Percentiles rank a stretch among this genome's conserved stretches.
phyloP scores from a whole-genome alignment of 2,888 invertebrate species.

The Fabriciana adippe region DNA sequence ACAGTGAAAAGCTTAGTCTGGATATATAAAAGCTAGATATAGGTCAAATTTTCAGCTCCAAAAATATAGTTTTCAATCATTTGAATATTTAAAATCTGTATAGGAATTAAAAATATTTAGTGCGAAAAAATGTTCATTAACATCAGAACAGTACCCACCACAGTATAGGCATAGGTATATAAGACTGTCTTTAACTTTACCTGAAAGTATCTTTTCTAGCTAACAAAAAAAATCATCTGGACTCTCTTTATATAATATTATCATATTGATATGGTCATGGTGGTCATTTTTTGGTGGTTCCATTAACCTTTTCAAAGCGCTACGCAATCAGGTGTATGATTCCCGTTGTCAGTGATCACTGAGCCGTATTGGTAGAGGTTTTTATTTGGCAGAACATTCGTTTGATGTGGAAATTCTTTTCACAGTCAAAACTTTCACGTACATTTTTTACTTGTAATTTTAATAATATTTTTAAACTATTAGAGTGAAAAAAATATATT shows the following conservation, averaged over 20 bases:
- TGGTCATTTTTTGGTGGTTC: background rate
- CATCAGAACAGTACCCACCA: too few species aligned
- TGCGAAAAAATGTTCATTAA: too few species aligned
- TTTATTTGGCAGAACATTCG: background rate
- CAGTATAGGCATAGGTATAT: too few species aligned
- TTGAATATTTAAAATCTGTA: background rate
- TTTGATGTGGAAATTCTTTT: background rate
- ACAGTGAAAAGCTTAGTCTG: conserved; percentile 19
- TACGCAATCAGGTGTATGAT: background rate
- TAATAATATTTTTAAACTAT: too few species aligned
- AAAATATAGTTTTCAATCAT: conserved; percentile 1
- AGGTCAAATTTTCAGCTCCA: conserved; percentile 12
- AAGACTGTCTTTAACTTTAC: too few species aligned
- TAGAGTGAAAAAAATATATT: too few species aligned
- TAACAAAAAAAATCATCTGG: too few species aligned
- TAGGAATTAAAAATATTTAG: background rate
- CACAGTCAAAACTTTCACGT: too few species aligned
- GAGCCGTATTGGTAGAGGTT: background rate
- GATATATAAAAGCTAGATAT: conserved; percentile 14
- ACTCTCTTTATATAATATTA: too few species aligned
- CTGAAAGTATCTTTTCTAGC: too few species aligned
- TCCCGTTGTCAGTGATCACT: conserved; percentile 8
- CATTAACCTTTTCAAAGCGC: background rate
- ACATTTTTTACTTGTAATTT: too few species aligned
- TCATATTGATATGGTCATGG: too few species aligned